These are phyloP conservation scores for Cyprinella venusta DNA, from an alignment of 2,797 vertebrate genomes.

Conservation along the genomic window DNA sequence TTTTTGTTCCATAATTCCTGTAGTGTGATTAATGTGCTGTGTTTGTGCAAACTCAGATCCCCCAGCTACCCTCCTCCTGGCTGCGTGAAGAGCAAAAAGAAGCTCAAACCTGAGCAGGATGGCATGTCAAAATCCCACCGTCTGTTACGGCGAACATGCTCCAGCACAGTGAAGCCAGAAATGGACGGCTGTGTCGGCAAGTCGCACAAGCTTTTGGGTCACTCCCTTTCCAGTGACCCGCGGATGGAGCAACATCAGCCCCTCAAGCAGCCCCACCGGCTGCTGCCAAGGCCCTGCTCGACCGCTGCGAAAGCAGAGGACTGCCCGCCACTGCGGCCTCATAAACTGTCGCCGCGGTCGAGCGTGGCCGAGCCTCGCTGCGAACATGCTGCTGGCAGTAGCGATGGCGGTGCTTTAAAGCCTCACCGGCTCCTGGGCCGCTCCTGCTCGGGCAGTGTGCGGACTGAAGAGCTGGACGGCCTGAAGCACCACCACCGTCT, in stretches of 20 bases:
- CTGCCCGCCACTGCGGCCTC: conserved; percentile 77
- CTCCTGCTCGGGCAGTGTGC: conserved; percentile 83
- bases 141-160: conserved; percentile 84
- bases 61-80: conserved; percentile 91
- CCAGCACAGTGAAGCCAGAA: conserved; percentile 81
- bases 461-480: conserved; percentile 85
- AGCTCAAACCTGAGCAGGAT: conserved; percentile 87
- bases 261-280: conserved; percentile 84
- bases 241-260: conserved; percentile 78
- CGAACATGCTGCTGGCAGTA: conserved; percentile 70
- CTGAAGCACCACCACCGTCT: conserved; percentile 83
- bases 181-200: conserved; percentile 81
- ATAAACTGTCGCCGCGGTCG: conserved; percentile 81
- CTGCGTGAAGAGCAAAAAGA: conserved; percentile 87
- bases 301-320: conserved; percentile 79
- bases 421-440: conserved; percentile 85
- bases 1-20: conserved; percentile 1
- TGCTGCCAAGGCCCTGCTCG: conserved; percentile 81
- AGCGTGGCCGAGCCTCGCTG: conserved; percentile 83
- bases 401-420: conserved; percentile 76
- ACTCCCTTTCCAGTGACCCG: conserved; percentile 82
- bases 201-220: conserved; percentile 83
- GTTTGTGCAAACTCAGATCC: conserved; percentile 75
- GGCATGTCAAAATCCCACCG: conserved; percentile 88
- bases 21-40: conserved; percentile 43